Conservation (phyloP, 1,140 invertebrate species). For the Drosophila kikkawai region DNA sequence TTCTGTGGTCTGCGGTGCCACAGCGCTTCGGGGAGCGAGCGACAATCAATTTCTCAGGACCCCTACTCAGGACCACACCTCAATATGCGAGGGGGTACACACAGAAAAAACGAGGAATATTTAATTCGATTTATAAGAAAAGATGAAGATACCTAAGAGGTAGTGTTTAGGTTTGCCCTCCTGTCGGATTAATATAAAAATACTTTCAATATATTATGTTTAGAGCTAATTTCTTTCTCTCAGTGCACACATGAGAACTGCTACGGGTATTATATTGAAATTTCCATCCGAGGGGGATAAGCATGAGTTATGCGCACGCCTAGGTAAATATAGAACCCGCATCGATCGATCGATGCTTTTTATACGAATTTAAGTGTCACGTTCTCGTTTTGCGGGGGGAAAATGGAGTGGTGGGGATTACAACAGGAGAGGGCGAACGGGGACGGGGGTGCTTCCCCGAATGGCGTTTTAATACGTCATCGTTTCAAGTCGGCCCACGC, state of each 20-base stretch:
- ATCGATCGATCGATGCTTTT: constrained; percentile 79
- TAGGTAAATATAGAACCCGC: constrained; percentile 82
- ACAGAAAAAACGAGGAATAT: neutral
- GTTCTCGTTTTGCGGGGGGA: constrained; percentile 41
- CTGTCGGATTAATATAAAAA: neutral
- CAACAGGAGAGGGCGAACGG: neutral
- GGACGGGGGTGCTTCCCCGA: constrained; percentile 33
- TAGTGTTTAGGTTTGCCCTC: neutral
- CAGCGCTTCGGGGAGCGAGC: constrained; percentile 15
- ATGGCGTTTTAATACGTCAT: constrained; percentile 81
- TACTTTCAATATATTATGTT: too few relatives aligned
- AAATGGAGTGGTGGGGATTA: constrained; percentile 23
- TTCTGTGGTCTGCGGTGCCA: constrained; percentile 65
- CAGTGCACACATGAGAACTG: constrained; percentile 4
- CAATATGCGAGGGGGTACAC: constrained; percentile 30
- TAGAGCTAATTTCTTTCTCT: neutral
- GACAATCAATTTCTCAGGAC: constrained; percentile 53
- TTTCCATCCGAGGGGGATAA: constrained; percentile 59
- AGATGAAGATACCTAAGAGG: neutral
- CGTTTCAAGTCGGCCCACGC: constrained; percentile 74
- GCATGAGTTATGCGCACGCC: constrained; percentile 73
- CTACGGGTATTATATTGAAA: constrained; percentile 54
- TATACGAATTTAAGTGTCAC: constrained; percentile 82
- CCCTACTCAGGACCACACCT: constrained; percentile 70
- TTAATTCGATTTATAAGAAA: too few relatives aligned